Base-by-base conservation (phyloP, 2,797 vertebrate species). In the Heliangelus exortis region DNA sequence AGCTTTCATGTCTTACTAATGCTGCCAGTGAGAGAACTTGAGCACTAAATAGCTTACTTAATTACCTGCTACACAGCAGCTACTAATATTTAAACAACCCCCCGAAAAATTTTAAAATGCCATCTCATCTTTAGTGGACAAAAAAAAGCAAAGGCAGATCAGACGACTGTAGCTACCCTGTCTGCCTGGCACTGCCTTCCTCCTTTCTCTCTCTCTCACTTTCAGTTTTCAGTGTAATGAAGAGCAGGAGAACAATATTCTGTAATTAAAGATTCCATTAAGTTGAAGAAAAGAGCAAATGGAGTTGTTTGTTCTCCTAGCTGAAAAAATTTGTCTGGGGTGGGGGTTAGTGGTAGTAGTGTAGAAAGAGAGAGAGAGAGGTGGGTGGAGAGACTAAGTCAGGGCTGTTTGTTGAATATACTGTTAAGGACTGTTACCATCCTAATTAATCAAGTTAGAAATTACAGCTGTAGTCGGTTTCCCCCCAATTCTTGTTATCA, bases 201-300 rank as follows among this genome's bases (percentile, higher is more conserved):
- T 51, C 50, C 75, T 83, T 84, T 89, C 91, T 93, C 96, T 86
- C 86, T 92, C 96, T 94, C 95, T 91, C 93, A 87, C 96, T 92
- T 93, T 96, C 97, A 87, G 96, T 98, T 98, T 97, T 97, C 97
- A 97, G 98, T 98, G 98, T 98, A 96, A 98, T 98, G 99, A 99
- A 99, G 99, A 99, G 98, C 97, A 97, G 91, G 98, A 98, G 98
- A 98, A 98, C 98, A 99, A 99, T 99, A 98, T 99, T 99, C 98
- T 99, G 99, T 99, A 99, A 99, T 99, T 99, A 99, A 99, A 98
- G 98, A 99, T 99, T 99, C 98, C 98, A 99, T 99, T 99, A 99
- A 99, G 98, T 98, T 98, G 95, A 98, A 98, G 99, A 99, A 99
- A 98, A 99, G 99, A 99, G 99, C 99, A 99, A 99, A 99, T 99